Conservation (phyloP, 2,113 vertebrate genomes). For the Columba livia region DNA sequence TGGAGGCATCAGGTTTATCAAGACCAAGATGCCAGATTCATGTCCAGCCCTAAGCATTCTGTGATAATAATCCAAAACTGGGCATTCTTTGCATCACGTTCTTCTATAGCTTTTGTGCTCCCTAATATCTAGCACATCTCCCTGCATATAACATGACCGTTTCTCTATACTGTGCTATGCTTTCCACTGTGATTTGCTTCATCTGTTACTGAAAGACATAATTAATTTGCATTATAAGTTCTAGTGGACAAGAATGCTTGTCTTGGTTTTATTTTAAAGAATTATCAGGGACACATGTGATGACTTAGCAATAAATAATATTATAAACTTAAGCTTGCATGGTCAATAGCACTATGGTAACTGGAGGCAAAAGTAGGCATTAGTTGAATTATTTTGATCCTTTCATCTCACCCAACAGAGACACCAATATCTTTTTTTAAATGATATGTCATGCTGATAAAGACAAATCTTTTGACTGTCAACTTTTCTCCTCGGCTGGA, state of each 20-base stretch:
- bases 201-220: background rate
- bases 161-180: background rate
- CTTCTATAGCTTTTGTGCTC: background rate
- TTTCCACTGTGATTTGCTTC: background rate
- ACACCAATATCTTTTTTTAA: slow-evolving; percentile 14
- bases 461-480: background rate
- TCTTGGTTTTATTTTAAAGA: slow-evolving; percentile 32
- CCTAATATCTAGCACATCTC: background rate
- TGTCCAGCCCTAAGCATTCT: no score
- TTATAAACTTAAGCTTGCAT: background rate
- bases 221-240: background rate
- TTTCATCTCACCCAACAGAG: background rate
- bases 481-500: background rate
- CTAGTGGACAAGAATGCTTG: background rate
- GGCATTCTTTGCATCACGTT: background rate
- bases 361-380: background rate
- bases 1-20: background rate
- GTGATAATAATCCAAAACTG: background rate
- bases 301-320: background rate
- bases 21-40: background rate
- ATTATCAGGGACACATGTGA: background rate
- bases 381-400: background rate
- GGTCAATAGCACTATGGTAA: background rate
- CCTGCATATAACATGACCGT: background rate
- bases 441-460: background rate